Base-by-base conservation (phyloP, 2,113 vertebrate species). In the Pachycephala philippinensis region DNA sequence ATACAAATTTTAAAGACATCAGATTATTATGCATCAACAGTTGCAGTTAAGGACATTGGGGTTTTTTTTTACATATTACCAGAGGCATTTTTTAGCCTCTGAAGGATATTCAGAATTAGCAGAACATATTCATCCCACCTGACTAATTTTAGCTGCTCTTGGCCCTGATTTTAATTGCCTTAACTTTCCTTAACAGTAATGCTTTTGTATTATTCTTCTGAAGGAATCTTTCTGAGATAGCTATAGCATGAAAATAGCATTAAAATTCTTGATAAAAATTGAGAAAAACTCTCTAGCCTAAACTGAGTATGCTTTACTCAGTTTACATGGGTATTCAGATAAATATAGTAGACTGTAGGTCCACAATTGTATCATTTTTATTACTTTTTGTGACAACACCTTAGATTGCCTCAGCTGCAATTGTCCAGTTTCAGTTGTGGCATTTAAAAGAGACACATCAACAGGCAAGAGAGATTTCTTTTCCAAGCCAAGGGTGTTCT, bases 11-110 rank as follows among this genome's bases (percentile, higher is more conserved):
- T 33, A 49, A 37, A 53, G 35, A 69, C 1, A 1, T 52, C 68
- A 68, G 8, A n/a, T 69, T 60, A 60, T 27, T 24, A 69, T 56
- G 26, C 6, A 53, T 74, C 52, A 83, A 52, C 18, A 47, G 4
- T 18, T 64, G 19, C 17, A 50, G 13, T 13, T 81, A 35, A 70
- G 44, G 42, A 80, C 11, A 15, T 40, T 11, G 7, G 13, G 31
- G 7, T 1, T 64, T 56, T 39, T 39, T 76, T 83, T 78, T 39
- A 27, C 1, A 0, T 21, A 14, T 69, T 50, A 57, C 3, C 7
- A 53, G 78, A 74, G 33, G 8, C 10, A 16, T 33, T 56, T 92
- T 84, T 81, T 54, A 66, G 10, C 6, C 23, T 78, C 23, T 70
- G 35, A 77, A 91, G 9, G 6, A 18, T 17, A n/a, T 27, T 47